phyloP scores from a whole-genome alignment of 2,888 invertebrate species.

The Idaea dimidiata region DNA sequence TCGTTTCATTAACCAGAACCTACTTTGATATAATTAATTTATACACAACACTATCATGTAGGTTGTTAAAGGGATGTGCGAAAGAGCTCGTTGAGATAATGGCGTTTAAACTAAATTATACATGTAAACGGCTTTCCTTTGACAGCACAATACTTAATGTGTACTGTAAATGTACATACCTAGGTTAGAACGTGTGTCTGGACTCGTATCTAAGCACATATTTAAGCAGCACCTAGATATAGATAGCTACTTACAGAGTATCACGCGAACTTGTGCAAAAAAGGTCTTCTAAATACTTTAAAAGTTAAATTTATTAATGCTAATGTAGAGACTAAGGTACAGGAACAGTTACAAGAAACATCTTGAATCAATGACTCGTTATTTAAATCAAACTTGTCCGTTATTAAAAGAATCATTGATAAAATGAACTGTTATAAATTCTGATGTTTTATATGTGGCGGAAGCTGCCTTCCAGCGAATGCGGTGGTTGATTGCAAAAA shows the following conservation, averaged over 20 bases:
- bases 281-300: no score
- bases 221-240: no score
- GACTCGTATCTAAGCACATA: no score
- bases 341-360: slow-evolving; percentile 8
- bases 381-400: neutral
- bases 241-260: no score
- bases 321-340: no score
- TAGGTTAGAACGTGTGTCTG: no score
- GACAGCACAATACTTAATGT: no score
- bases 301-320: no score
- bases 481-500: slow-evolving; percentile 21
- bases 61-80: neutral
- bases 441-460: slow-evolving; percentile 20
- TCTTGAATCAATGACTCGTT: slow-evolving; percentile 14
- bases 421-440: slow-evolving; percentile 22
- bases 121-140: neutral
- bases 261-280: no score
- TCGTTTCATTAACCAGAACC: neutral
- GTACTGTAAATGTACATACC: no score
- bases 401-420: slow-evolving; percentile 15
- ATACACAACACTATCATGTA: neutral
- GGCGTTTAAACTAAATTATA: neutral
- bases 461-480: slow-evolving; percentile 22
- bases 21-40: neutral
- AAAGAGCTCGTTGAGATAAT: neutral